A percentile compares a stretch with the other conserved stretches of the same genome.
These are phyloP conservation scores for Chaetoderma sp. DNA, from an alignment of 2,888 invertebrate genomes.

Conservation along the genomic window DNA sequence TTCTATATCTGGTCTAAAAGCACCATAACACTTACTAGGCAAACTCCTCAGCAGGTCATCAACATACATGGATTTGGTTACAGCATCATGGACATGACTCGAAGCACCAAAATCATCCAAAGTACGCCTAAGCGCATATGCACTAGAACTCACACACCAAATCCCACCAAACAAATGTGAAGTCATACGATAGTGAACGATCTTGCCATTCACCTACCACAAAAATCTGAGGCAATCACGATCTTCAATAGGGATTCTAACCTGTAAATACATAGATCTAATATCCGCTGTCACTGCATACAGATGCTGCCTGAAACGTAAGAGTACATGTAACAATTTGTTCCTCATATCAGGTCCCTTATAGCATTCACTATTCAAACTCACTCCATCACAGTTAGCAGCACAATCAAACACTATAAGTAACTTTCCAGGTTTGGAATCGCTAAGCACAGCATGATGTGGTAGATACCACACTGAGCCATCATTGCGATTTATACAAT, in stretches of 20 bases:
- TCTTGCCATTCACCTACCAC: constrained; percentile 13
- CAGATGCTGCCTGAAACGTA: too few relatives aligned
- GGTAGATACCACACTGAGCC: constrained; percentile 9
- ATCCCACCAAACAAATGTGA: constrained; percentile 11
- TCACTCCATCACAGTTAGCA: background rate
- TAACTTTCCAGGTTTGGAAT: background rate
- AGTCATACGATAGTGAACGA: background rate
- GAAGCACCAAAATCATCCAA: background rate
- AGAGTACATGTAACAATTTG: constrained; percentile 2
- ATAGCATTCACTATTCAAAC: background rate
- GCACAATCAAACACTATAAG: constrained; percentile 9
- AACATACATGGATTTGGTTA: constrained; percentile 16
- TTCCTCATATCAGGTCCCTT: constrained; percentile 8
- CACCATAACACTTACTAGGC: background rate
- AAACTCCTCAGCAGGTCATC: constrained; percentile 12
- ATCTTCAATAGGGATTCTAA: background rate
- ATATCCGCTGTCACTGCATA: constrained; percentile 14
- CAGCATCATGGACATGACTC: background rate
- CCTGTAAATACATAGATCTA: constrained; percentile 16
- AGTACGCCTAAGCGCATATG: constrained; percentile 3
- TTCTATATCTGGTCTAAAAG: too few relatives aligned
- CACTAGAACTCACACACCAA: constrained; percentile 15
- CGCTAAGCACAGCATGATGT: constrained; percentile 1
- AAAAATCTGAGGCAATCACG: constrained; percentile 11
- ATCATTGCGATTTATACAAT: background rate